Evolutionary conservation across 2,113 vertebrate genomes (phyloP).

Genomic region (Phasianus colchicus): DNA sequence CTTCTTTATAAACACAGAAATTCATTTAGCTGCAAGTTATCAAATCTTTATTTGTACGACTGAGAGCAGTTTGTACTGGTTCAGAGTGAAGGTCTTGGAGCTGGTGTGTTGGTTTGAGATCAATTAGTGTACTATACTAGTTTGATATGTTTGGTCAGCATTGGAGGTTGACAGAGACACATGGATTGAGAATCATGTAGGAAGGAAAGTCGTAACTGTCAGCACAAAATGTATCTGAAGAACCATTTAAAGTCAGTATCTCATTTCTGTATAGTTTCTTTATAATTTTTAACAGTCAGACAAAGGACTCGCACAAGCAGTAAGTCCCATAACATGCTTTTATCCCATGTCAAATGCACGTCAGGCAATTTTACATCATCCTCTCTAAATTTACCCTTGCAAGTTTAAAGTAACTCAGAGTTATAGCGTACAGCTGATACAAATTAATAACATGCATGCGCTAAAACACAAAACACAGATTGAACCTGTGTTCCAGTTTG

Average conservation of each 20-base stretch:
- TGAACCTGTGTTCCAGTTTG: neutral
- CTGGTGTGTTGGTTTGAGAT: neutral
- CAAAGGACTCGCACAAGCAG: neutral
- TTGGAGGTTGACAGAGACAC: accelerated
- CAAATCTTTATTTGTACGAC: neutral
- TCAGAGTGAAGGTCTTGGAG: neutral
- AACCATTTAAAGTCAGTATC: neutral
- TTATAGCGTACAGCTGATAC: neutral
- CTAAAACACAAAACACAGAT: neutral
- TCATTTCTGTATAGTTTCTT: neutral
- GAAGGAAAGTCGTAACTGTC: neutral
- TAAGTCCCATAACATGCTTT: neutral
- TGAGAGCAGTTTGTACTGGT: neutral
- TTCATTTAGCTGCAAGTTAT: neutral
- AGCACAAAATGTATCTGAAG: neutral
- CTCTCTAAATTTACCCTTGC: neutral
- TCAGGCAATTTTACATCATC: too few species aligned
- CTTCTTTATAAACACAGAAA: neutral
- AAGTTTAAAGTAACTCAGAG: neutral
- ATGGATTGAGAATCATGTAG: neutral
- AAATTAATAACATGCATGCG: neutral
- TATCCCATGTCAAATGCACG: neutral
- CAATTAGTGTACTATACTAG: too few species aligned
- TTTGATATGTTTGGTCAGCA: neutral
- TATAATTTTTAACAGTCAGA: neutral